Conservation (phyloP, 2,113 vertebrate species). For the Candoia aspera region DNA sequence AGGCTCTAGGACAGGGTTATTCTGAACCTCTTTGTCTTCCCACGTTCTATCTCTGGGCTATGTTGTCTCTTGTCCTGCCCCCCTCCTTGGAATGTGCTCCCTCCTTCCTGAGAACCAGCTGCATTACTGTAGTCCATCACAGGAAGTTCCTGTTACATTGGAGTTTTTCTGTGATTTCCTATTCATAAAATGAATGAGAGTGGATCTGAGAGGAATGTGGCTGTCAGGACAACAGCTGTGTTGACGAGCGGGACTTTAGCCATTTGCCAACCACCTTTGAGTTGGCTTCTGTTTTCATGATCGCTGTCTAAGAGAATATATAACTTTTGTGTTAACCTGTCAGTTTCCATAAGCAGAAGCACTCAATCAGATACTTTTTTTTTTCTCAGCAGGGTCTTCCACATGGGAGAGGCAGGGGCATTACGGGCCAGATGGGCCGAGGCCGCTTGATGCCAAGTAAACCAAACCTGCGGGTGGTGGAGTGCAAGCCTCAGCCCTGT, state of each 20-base stretch:
- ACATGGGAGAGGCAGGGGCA: constrained; percentile 84
- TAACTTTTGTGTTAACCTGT: constrained; percentile 21
- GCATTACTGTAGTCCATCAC: too few species aligned
- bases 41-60: too few species aligned
- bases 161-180: not conserved
- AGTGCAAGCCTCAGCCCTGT: constrained; percentile 83
- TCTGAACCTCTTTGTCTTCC: too few species aligned
- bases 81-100: too few species aligned
- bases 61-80: too few species aligned
- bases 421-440: constrained; percentile 79
- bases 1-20: too few species aligned
- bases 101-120: too few species aligned
- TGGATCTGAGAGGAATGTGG: constrained; percentile 11
- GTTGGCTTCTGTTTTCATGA: not conserved
- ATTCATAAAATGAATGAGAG: not conserved
- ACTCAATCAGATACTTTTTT: constrained; percentile 63
- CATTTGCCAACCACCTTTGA: constrained; percentile 42
- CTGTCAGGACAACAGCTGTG: constrained; percentile 15
- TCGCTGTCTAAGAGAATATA: constrained; percentile 28
- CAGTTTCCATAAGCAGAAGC: constrained; percentile 41
- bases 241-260: constrained; percentile 36
- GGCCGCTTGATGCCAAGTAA: constrained; percentile 83
- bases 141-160: not conserved
- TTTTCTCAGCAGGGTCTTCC: constrained; percentile 83
- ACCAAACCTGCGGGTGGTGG: constrained; percentile 80